phyloP scores from a whole-genome alignment of 2,888 invertebrate species.

The Seira sanloemensis region DNA sequence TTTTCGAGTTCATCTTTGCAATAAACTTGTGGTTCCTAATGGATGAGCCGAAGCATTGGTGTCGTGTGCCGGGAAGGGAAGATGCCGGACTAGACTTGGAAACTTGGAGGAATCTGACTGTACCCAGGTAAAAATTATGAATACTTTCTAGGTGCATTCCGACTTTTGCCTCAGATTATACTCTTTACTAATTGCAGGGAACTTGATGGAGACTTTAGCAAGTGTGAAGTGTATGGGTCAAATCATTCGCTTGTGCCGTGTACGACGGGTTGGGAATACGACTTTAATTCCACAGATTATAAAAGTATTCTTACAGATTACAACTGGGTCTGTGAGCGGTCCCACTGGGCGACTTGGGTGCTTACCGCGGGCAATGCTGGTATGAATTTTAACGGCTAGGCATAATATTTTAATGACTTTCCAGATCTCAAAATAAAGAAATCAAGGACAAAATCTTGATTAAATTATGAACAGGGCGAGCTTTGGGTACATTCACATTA shows the following conservation, averaged over 20 bases:
- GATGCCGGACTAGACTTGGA: constrained; percentile 56
- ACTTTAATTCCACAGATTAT: constrained; percentile 78
- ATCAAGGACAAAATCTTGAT: constrained; percentile 78
- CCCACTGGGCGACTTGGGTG: constrained; percentile 66
- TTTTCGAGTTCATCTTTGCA: constrained; percentile 59
- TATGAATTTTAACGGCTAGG: constrained; percentile 39
- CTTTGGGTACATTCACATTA: constrained; percentile 66
- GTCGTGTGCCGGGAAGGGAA: constrained; percentile 78
- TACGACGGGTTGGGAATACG: constrained; percentile 79
- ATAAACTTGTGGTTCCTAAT: constrained; percentile 67
- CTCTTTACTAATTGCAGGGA: constrained; percentile 39
- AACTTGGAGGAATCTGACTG: constrained; percentile 78
- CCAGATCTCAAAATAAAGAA: too few species aligned
- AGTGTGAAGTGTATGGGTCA: constrained; percentile 65
- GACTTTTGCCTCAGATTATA: not conserved
- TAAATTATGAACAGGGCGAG: too few species aligned
- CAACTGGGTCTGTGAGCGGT: constrained; percentile 79
- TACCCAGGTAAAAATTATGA: constrained; percentile 77
- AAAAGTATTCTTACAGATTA: constrained; percentile 78
- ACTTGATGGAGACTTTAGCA: constrained; percentile 63
- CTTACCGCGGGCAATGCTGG: constrained; percentile 61
- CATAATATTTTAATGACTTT: not conserved
- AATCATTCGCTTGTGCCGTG: constrained; percentile 74
- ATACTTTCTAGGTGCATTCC: not conserved
- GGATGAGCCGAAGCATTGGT: constrained; percentile 77